Evolutionary conservation across 2,888 invertebrate genomes (phyloP), one percentile per base, ranked within the genome.

Genomic region (Helleia helle): DNA sequence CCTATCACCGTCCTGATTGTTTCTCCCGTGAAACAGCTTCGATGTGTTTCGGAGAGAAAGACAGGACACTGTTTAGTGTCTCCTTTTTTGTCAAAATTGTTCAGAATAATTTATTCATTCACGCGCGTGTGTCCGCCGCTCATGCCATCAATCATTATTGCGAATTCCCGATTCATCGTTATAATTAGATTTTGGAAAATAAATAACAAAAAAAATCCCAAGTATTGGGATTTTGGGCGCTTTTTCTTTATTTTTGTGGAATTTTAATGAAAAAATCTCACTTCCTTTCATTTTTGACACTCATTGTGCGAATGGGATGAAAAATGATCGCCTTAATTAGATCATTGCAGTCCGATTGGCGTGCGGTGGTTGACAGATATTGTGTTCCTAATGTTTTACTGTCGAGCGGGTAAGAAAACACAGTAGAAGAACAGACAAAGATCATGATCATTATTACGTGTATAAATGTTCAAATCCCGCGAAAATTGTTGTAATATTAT

Each of bases 61-160:
- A n/a, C n/a, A n/a, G n/a, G n/a, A n/a, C n/a, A n/a, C n/a, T n/a
- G n/a, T n/a, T n/a, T n/a, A n/a, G n/a, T n/a, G n/a, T n/a, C n/a
- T n/a, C n/a, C n/a, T n/a, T n/a, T n/a, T n/a, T n/a, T n/a, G n/a
- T n/a, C 28, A 25, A 29, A 26, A 8, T 28, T 5, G 11, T 14
- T 3, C 9, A 15, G 3, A 25, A 15, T 17, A 17, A 27, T 17
- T 4, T 11, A 18, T 27, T 17, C 8, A 13, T 22, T 18, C 3
- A 12, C 28, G 27, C 12, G 42, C 25, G 25, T 54, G 45, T 59
- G 54, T 27, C 44, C 57, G 9, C 42, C 13, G 11, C 57, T 31
- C 54, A 41, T 49, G 49, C 65, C 71, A 71, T 71, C 65, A 71
- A 72, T 72, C 71, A 71, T 49, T 58, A 64, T 62, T 38, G 58